phyloP scores from a whole-genome alignment of 2,797 vertebrate species.

The Lerista edwardsae region DNA sequence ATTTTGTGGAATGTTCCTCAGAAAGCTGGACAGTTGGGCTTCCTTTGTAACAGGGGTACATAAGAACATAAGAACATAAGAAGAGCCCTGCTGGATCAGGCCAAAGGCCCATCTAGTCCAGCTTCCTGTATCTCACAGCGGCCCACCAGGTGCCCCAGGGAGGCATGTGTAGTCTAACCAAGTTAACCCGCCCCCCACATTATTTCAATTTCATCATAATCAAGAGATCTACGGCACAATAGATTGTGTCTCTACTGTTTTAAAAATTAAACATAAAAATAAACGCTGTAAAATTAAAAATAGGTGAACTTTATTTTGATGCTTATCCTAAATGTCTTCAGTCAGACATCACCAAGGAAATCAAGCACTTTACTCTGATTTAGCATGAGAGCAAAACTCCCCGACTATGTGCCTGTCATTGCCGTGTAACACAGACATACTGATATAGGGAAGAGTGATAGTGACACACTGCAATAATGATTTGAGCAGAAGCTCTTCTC shows the following conservation, averaged over 20 bases:
- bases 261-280: neutral
- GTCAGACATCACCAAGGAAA: neutral
- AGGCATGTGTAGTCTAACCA: too few species aligned
- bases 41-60: too few species aligned
- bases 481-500: conserved; percentile 20
- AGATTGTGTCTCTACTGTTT: neutral
- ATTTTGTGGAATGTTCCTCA: neutral
- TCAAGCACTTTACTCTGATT: neutral
- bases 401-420: neutral
- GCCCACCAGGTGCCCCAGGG: too few species aligned
- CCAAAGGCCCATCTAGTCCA: too few species aligned
- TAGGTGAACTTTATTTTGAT: neutral
- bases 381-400: neutral
- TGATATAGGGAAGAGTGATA: neutral
- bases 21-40: neutral
- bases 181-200: too few species aligned
- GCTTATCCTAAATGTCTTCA: neutral
- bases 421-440: neutral
- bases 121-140: too few species aligned
- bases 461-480: neutral
- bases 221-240: neutral
- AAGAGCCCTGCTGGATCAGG: too few species aligned
- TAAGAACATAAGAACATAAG: too few species aligned
- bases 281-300: neutral
- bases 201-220: neutral